Conservation (phyloP, 92 coral and sea anemone genomes). For the Phenganax subtilis region DNA sequence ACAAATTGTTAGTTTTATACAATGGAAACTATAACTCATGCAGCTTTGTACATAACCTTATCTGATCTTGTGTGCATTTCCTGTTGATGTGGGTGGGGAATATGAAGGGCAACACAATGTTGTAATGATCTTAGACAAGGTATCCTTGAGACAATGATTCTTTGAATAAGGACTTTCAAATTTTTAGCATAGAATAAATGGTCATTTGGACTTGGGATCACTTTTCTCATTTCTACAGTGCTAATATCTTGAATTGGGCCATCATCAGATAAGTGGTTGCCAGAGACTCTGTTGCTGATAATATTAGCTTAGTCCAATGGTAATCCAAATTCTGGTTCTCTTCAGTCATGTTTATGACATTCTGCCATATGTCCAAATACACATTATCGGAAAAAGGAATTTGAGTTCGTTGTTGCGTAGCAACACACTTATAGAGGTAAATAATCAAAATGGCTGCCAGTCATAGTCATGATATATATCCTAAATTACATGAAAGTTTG, state of each 20-base stretch:
- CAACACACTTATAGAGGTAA: too few species aligned
- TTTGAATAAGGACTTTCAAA: conserved; percentile 40
- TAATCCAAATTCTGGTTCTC: conserved; percentile 55
- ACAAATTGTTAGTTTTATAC: neutral
- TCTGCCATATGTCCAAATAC: conserved; percentile 13
- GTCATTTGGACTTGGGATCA: conserved; percentile 50
- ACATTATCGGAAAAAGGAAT: too few species aligned
- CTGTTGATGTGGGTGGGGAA: conserved; percentile 42
- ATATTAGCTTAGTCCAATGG: conserved; percentile 52
- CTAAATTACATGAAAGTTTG: too few species aligned
- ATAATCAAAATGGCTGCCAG: too few species aligned
- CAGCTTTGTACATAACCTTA: conserved; percentile 30
- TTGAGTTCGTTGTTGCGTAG: too few species aligned
- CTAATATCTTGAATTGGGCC: conserved; percentile 41
- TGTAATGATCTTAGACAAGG: conserved; percentile 42
- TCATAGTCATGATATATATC: too few species aligned
- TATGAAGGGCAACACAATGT: conserved; percentile 1
- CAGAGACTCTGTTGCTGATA: conserved; percentile 49
- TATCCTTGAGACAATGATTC: conserved; percentile 46
- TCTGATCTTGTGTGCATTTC: conserved; percentile 50
- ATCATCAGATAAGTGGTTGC: conserved; percentile 36
- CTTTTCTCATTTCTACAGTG: conserved; percentile 45
- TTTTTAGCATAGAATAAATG: conserved; percentile 40
- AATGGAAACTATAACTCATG: neutral
- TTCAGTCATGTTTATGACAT: conserved; percentile 22